Base-by-base conservation (phyloP, 2,888 invertebrate genomes). In the Ecdyonurus torrentis region DNA sequence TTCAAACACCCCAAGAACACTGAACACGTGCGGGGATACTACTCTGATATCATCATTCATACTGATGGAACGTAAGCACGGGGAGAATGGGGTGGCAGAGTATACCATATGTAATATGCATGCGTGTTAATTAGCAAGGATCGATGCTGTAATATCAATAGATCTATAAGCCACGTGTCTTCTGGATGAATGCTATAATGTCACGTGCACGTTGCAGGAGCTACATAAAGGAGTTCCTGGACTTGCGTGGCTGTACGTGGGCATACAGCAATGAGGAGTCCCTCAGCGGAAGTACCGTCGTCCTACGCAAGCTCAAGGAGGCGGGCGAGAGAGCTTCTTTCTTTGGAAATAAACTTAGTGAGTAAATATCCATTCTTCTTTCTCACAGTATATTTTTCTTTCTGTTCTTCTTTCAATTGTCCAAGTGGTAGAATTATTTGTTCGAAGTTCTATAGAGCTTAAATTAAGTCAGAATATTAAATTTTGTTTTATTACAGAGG, bases 271-370 rank as follows among this genome's bases (percentile, higher is more conserved):
- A 77, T 67, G 77, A 79, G 64, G 75, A 79, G 65, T 82, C 81
- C 50, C 70, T 81, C 2, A 81, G 81, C 71, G 79, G 81, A 65
- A 79, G 80, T 68, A 76, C 78, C 70, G 75, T 80, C 23, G 76
- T 81, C 52, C 70, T 81, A 50, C 78, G 78, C 69, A 78, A 76
- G 1, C 71, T 83, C 15, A 79, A 78, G 67, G 77, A 75, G 67
- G 74, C 79, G 64, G 82, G 82, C 64, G 82, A 82, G 73, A 81
- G 81, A 73, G 79, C 81, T 7, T 78, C 79, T 23, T 82, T 82
- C 70, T 82, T 82, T 69, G 81, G 81, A 72, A 79, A 81, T 61
- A 69, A 77, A 66, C 69, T 81, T 70, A 79, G 82, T 82, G 77
- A 65, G 69, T 68, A 65, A 22, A 53, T 59, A 63, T 24, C 24